A percentile compares a stretch with the other conserved stretches of the same genome.
phyloP scores from a whole-genome alignment of 92 coral and sea anemone species.

The Porites cylindrica region DNA sequence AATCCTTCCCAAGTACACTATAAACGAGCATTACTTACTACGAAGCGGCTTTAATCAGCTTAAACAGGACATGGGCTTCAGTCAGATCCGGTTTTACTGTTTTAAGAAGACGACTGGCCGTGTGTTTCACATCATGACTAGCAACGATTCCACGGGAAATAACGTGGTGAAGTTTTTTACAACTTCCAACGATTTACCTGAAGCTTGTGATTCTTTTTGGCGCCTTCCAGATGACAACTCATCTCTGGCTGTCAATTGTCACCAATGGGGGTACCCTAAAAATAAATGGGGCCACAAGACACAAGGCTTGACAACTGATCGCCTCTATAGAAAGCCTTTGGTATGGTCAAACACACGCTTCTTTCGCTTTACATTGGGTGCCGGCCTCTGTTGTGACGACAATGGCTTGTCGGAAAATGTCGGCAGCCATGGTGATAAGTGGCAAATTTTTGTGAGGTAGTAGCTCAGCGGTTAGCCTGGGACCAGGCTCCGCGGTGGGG shows the following conservation, averaged over 20 bases:
- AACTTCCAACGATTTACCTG: constrained; percentile 5
- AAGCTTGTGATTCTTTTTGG: constrained; percentile 55
- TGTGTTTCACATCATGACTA: constrained; percentile 68
- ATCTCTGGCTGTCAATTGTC: constrained; percentile 38
- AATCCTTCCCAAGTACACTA: constrained; percentile 4
- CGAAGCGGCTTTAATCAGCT: constrained; percentile 15
- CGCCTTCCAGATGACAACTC: constrained; percentile 62
- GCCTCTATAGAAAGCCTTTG: constrained; percentile 2
- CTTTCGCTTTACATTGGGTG: too few species aligned
- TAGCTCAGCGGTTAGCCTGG: too few species aligned
- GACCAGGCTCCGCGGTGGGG: too few species aligned
- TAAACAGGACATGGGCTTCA: constrained; percentile 56
- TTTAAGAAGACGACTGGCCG: constrained; percentile 28
- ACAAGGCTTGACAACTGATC: not conserved
- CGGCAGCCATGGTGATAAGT: constrained; percentile 35
- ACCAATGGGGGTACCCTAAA: constrained; percentile 43
- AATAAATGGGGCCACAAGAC: constrained; percentile 39
- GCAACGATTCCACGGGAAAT: constrained; percentile 12
- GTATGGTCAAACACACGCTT: not conserved
- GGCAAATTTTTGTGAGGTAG: constrained; percentile 47
- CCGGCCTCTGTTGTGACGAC: constrained; percentile 20
- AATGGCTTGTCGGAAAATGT: not conserved
- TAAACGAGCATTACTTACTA: not conserved
- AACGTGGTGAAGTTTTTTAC: constrained; percentile 44
- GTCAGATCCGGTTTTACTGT: constrained; percentile 60